phyloP scores from a whole-genome alignment of 2,113 vertebrate species.

The Polypterus senegalus region DNA sequence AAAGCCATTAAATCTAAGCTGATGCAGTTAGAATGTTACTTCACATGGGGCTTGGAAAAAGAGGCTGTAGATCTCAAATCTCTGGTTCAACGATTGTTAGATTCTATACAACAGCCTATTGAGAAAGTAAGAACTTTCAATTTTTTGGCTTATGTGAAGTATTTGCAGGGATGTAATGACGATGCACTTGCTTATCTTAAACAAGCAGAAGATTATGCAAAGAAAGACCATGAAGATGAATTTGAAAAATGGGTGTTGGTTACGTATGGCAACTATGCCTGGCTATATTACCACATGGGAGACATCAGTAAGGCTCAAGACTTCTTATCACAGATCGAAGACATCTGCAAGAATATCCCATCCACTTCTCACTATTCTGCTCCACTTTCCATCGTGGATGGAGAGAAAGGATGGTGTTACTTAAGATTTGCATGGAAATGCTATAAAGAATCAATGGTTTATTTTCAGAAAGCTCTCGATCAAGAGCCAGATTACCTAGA shows the following conservation, averaged over 20 bases:
- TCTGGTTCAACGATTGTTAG: too few relatives aligned
- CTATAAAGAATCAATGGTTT: slow-evolving; percentile 38
- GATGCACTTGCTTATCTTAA: slow-evolving; percentile 42
- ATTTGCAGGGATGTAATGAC: slow-evolving; percentile 40
- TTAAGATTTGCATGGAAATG: slow-evolving; percentile 42
- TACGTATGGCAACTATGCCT: slow-evolving; percentile 61
- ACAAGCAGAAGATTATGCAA: slow-evolving; percentile 39
- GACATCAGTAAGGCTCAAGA: slow-evolving; percentile 31
- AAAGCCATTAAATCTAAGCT: too few relatives aligned
- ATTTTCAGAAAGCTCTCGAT: slow-evolving; percentile 49
- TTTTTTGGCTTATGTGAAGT: slow-evolving; percentile 46
- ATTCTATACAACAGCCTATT: not conserved
- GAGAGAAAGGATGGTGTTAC: slow-evolving; percentile 57
- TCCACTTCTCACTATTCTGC: slow-evolving; percentile 17
- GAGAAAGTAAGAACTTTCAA: slow-evolving; percentile 33
- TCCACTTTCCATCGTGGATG: slow-evolving; percentile 28
- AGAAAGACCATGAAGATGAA: slow-evolving; percentile 19
- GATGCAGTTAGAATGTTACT: too few relatives aligned
- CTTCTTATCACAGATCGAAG: slow-evolving; percentile 40
- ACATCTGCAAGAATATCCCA: slow-evolving; percentile 23
- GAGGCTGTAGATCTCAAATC: too few relatives aligned
- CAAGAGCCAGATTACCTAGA: slow-evolving; percentile 47
- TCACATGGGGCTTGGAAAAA: too few relatives aligned
- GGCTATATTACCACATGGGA: slow-evolving; percentile 49
- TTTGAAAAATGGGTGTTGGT: slow-evolving; percentile 36